Conservation (phyloP, 2,113 vertebrate genomes). For the Vulpes lagopus region DNA sequence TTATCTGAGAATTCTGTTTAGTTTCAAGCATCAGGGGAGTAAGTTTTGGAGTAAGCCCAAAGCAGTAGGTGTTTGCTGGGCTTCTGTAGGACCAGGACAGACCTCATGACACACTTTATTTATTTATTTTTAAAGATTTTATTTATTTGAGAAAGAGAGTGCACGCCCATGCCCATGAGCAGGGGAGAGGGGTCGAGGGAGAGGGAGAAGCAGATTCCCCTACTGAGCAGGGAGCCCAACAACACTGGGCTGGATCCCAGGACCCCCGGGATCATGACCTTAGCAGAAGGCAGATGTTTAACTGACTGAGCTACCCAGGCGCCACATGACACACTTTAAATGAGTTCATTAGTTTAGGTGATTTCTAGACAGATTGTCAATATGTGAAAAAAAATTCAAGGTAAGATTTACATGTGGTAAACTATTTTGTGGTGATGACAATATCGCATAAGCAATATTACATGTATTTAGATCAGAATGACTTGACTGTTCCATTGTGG, state of each 20-base stretch:
- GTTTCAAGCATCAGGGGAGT: not conserved
- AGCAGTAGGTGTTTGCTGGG: not conserved
- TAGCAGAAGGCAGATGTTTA: not conserved
- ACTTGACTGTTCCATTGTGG: not conserved
- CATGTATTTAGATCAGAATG: not conserved
- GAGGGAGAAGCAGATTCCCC: not conserved
- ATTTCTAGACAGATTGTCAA: not conserved
- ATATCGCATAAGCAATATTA: not conserved
- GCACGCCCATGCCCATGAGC: not conserved
- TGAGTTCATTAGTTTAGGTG: not conserved
- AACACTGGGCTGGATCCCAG: not conserved
- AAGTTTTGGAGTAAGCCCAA: not conserved
- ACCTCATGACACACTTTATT: not conserved
- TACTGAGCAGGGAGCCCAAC: not conserved
- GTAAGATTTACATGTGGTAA: not conserved
- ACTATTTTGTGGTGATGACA: not conserved
- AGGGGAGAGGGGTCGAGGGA: not conserved
- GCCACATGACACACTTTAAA: not conserved
- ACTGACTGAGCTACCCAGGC: not conserved
- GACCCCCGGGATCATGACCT: not conserved
- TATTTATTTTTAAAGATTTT: not conserved
- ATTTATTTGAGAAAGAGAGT: not conserved
- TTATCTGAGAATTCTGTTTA: slow-evolving; percentile 40
- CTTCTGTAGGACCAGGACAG: not conserved
- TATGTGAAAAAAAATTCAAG: not conserved